Percentiles rank a stretch among this genome's conserved stretches.
These are phyloP conservation scores for Nymphalis io DNA, from an alignment of 1,140 invertebrate species.

Conservation along the genomic window DNA sequence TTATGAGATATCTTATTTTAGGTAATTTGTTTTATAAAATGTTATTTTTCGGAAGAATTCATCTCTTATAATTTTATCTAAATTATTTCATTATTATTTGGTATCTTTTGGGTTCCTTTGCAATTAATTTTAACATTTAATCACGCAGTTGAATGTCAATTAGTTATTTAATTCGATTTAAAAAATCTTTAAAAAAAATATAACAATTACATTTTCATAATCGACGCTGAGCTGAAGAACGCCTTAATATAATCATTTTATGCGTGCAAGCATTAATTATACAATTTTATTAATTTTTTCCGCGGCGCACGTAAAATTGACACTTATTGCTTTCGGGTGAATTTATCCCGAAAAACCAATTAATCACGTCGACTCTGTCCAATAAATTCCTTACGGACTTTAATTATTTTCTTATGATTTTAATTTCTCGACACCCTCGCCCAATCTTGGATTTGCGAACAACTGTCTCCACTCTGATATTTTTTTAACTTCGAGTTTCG, in stretches of 20 bases:
- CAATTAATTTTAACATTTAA: too few relatives aligned
- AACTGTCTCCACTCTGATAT: slow-evolving; percentile 76
- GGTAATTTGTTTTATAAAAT: slow-evolving; percentile 5
- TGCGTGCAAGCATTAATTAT: slow-evolving; percentile 53
- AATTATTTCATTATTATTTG: background rate
- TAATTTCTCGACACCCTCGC: slow-evolving; percentile 72
- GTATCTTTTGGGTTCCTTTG: too few relatives aligned
- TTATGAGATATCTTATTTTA: slow-evolving; percentile 40
- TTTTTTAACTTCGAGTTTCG: slow-evolving; percentile 62
- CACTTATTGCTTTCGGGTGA: slow-evolving; percentile 74
- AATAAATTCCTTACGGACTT: slow-evolving; percentile 79
- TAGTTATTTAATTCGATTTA: too few relatives aligned
- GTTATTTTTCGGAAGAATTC: background rate
- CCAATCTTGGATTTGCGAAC: slow-evolving; percentile 67
- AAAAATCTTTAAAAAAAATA: too few relatives aligned
- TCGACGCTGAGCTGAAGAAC: too few relatives aligned
- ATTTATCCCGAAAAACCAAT: slow-evolving; percentile 71
- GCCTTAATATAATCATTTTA: too few relatives aligned
- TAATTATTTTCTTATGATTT: slow-evolving; percentile 81
- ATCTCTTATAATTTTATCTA: background rate
- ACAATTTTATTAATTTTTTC: slow-evolving; percentile 59
- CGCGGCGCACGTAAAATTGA: slow-evolving; percentile 67
- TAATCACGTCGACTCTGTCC: slow-evolving; percentile 76
- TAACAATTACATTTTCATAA: too few relatives aligned
- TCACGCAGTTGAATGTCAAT: too few relatives aligned